Base-by-base conservation (phyloP, 2,888 invertebrate genomes). In the Coelinius sp. region DNA sequence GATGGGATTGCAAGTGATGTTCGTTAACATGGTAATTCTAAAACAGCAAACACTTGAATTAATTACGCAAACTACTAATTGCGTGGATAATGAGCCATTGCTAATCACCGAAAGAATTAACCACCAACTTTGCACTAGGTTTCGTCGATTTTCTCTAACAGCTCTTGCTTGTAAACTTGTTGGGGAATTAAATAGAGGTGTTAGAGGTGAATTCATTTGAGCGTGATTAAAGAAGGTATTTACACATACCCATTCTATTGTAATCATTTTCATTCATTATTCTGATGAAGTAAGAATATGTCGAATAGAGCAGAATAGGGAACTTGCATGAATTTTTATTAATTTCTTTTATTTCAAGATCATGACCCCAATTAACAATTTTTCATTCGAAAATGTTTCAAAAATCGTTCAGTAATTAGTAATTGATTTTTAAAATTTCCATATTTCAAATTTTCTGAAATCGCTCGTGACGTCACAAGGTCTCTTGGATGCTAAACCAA, bases 61-160 rank as follows among this genome's bases (percentile, higher is more conserved):
- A 82, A 83, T 83, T 83, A 83, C 80, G 78, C 83, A 80, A 83
- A 81, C 83, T 82, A 79, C 82, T 83, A 83, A 83, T 83, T 83
- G 79, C 80, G 71, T 65, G 78, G 82, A 83, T 83, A 83, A 83
- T 83, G 81, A 82, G 80, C 79, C 80, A 80, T 82, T 80, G 79
- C 83, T 82, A 83, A 83, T 83, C 83, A 77, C 78, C 73, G 80
- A 83, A 82, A 82, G 82, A 82, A 83, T 81, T 80, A 80, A 63
- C 73, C 38, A 52, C 35, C n/a, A 67, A 70, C 52, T 70, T 70
- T 74, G 70, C 71, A 72, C 65, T 74, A 44, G 59, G 67, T 53
- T 68, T 68, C 72, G 41, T 53, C 53, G 53, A 63, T 63, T 63
- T 38, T 22, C 20, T 35, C 10, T 24, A 25, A 12, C 35, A 10